Evolutionary conservation across 2,113 vertebrate genomes (phyloP).

Genomic region (Axis porcinus): DNA sequence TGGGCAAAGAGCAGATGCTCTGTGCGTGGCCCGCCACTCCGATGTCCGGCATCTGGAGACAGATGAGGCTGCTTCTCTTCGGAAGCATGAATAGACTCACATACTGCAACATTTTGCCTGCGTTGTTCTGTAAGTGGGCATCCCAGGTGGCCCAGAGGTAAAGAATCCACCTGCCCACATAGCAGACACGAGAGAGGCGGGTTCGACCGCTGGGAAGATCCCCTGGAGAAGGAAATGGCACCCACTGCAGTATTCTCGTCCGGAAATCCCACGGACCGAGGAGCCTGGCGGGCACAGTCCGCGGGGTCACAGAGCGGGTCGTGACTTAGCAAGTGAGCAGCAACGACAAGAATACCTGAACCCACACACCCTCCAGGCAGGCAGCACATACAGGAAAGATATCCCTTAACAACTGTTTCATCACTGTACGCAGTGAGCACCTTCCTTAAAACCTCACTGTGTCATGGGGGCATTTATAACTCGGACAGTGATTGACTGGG

Average conservation of each 20-base stretch:
- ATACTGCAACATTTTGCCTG: background rate
- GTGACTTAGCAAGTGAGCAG: background rate
- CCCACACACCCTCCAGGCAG: background rate
- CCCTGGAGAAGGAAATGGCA: background rate
- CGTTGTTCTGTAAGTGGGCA: background rate
- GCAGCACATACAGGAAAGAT: background rate
- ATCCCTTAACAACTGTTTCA: background rate
- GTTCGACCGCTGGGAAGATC: background rate
- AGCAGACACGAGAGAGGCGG: background rate
- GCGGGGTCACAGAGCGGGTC: background rate
- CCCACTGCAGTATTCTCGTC: background rate
- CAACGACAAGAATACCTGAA: background rate
- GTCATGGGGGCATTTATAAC: constrained; percentile 52
- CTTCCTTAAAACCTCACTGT: constrained; percentile 64
- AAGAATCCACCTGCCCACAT: background rate
- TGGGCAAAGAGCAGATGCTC: background rate
- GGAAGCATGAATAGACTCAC: background rate
- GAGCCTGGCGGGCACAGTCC: background rate
- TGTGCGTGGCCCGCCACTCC: rapidly evolving
- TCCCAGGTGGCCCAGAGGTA: background rate
- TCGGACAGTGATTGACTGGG: constrained; percentile 15
- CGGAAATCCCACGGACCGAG: background rate
- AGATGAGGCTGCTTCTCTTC: background rate
- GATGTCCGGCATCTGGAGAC: background rate
- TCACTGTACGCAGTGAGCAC: background rate